Evolutionary conservation across 2,113 vertebrate species (phyloP).

Genomic region (Varanus salvator): DNA sequence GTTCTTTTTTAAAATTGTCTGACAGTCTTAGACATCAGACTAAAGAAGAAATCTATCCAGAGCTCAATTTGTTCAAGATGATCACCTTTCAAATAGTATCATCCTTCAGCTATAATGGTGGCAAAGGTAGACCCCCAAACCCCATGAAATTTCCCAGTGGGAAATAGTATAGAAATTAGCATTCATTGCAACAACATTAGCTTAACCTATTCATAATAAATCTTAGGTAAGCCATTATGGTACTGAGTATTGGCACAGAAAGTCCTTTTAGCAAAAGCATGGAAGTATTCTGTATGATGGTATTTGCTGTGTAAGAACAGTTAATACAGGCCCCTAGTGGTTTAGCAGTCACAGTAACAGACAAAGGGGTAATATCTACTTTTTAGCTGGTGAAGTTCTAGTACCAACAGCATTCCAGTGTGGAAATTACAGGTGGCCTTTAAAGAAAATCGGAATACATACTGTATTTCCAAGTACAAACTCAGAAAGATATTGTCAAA

Average conservation of each 20-base stretch:
- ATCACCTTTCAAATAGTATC: background rate
- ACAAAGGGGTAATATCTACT: conserved; percentile 76
- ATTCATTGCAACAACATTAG: background rate
- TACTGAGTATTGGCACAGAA: conserved; percentile 46
- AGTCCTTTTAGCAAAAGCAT: conserved; percentile 63
- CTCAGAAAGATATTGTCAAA: conserved; percentile 20
- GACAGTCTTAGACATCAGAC: background rate
- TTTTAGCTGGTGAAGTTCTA: conserved; percentile 54
- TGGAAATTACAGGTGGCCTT: conserved; percentile 33
- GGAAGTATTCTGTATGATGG: conserved; percentile 62
- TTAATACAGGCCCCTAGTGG: conserved; percentile 94
- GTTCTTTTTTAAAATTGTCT: background rate
- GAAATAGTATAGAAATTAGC: background rate
- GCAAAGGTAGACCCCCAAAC: background rate
- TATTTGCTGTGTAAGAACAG: conserved; percentile 74
- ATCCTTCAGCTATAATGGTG: background rate
- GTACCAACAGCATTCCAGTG: conserved; percentile 41
- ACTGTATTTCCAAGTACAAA: background rate
- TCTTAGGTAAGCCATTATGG: conserved; percentile 25
- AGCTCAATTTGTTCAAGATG: conserved; percentile 40
- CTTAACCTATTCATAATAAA: conserved; percentile 10
- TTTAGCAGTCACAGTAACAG: conserved; percentile 79
- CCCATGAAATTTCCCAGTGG: background rate
- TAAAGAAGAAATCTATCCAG: conserved; percentile 8
- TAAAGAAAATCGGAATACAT: conserved; percentile 26